phyloP scores from a whole-genome alignment of 2,113 vertebrate genomes.

The Manacus vitellinus region DNA sequence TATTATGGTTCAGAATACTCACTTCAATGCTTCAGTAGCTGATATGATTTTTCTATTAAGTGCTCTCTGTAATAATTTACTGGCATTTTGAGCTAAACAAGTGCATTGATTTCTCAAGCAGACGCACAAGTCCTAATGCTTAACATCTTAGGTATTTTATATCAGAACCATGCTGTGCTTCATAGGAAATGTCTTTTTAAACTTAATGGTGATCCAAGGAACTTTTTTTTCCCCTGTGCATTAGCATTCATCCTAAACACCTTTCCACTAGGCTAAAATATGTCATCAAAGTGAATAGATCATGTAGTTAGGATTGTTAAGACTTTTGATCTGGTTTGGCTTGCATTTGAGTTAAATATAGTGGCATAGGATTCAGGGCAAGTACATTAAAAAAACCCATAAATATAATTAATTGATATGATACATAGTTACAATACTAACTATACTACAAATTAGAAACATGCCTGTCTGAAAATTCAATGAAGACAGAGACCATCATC shows the following conservation, averaged over 20 bases:
- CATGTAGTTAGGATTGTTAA: neutral
- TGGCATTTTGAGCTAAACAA: slow-evolving; percentile 13
- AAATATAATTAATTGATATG: neutral
- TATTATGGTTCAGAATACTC: slow-evolving; percentile 9
- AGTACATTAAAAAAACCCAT: neutral
- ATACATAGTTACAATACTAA: neutral
- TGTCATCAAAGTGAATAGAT: neutral
- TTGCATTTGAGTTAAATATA: neutral
- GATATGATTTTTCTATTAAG: slow-evolving; percentile 50
- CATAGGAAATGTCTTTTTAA: neutral
- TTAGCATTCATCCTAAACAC: neutral
- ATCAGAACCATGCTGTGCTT: neutral
- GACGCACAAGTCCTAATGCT: neutral
- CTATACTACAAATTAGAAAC: neutral
- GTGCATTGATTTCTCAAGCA: slow-evolving; percentile 21
- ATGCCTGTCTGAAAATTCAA: neutral
- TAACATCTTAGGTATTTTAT: neutral
- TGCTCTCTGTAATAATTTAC: slow-evolving; percentile 7
- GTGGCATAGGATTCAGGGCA: neutral
- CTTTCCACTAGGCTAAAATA: neutral
- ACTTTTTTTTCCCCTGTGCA: neutral
- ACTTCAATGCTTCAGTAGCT: neutral
- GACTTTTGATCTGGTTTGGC: neutral
- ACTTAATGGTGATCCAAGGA: neutral
- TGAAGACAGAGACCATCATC: neutral